phyloP scores from a whole-genome alignment of 2,888 invertebrate species.

The Platycheirus rosarum region DNA sequence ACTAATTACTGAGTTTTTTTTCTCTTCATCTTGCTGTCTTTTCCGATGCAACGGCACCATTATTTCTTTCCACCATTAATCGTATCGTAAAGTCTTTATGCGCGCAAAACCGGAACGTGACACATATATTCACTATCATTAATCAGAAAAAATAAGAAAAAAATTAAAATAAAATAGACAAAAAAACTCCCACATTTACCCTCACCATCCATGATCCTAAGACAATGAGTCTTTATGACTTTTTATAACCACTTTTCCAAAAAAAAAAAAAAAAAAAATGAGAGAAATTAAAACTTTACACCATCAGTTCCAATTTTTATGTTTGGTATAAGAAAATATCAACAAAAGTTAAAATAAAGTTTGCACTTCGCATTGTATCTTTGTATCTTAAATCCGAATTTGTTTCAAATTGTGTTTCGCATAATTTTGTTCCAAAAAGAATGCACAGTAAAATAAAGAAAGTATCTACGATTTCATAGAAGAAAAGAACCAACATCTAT shows the following conservation, averaged over 20 bases:
- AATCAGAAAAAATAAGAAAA: slow-evolving; percentile 29
- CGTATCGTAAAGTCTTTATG: slow-evolving; percentile 16
- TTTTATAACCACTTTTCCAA: slow-evolving; percentile 54
- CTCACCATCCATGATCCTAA: slow-evolving; percentile 21
- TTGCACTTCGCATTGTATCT: slow-evolving; percentile 25
- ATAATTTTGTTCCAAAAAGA: slow-evolving; percentile 49
- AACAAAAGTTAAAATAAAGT: not conserved
- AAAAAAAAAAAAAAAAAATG: not conserved
- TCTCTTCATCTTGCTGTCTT: not conserved
- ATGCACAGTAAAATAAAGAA: not conserved
- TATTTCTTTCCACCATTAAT: slow-evolving; percentile 6
- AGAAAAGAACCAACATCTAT: slow-evolving; percentile 20
- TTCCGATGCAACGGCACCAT: slow-evolving; percentile 7
- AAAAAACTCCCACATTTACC: slow-evolving; percentile 32
- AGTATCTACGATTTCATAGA: slow-evolving; percentile 21
- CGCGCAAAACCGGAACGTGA: slow-evolving; percentile 57
- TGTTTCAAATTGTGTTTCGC: slow-evolving; percentile 37
- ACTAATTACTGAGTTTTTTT: slow-evolving; percentile 15
- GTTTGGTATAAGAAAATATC: not conserved
- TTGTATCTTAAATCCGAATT: slow-evolving; percentile 21
- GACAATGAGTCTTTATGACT: slow-evolving; percentile 69
- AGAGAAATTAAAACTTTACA: not conserved
- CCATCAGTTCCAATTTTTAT: not conserved
- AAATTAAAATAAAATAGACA: slow-evolving; percentile 15
- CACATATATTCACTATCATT: slow-evolving; percentile 54